Percentiles rank a stretch among this genome's conserved stretches.
These are phyloP conservation scores for Vanessa cardui DNA, from an alignment of 2,888 invertebrate genomes.

Conservation along the genomic window DNA sequence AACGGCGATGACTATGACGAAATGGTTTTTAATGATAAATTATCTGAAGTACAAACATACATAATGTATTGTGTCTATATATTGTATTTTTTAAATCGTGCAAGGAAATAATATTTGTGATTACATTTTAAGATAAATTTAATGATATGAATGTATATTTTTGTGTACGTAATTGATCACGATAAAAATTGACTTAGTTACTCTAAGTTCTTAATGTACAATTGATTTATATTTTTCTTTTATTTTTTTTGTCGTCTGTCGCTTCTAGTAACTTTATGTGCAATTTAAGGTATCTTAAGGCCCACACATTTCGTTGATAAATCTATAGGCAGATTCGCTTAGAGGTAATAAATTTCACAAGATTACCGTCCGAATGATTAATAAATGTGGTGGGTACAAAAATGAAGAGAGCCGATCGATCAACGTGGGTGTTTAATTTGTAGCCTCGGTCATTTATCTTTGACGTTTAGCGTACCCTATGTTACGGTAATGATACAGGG, in stretches of 20 bases:
- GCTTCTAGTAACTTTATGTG: constrained; percentile 33
- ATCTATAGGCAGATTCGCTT: constrained; percentile 78
- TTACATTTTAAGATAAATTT: no score
- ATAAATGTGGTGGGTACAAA: constrained; percentile 72
- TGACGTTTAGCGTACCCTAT: constrained; percentile 62
- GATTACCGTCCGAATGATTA: constrained; percentile 76
- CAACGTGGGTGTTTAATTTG: constrained; percentile 82
- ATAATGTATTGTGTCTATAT: no score
- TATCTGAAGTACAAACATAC: no score
- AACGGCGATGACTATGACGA: no score
- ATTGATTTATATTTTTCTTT: not conserved
- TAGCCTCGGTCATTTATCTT: constrained; percentile 72
- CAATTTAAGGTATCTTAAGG: constrained; percentile 47
- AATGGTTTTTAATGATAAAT: no score
- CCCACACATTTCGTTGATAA: constrained; percentile 81
- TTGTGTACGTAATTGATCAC: no score
- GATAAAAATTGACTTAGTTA: no score
- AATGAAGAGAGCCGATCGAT: constrained; percentile 78
- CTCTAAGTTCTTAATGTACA: not conserved
- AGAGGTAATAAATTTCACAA: constrained; percentile 81
- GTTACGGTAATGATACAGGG: constrained; percentile 62
- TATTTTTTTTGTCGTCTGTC: not conserved
- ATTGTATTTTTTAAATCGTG: no score
- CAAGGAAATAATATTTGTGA: no score
- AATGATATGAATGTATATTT: no score